Evolutionary conservation across 2,888 invertebrate species (phyloP), one percentile per base, ranked within the genome.

Genomic region (Epinotia nisella): DNA sequence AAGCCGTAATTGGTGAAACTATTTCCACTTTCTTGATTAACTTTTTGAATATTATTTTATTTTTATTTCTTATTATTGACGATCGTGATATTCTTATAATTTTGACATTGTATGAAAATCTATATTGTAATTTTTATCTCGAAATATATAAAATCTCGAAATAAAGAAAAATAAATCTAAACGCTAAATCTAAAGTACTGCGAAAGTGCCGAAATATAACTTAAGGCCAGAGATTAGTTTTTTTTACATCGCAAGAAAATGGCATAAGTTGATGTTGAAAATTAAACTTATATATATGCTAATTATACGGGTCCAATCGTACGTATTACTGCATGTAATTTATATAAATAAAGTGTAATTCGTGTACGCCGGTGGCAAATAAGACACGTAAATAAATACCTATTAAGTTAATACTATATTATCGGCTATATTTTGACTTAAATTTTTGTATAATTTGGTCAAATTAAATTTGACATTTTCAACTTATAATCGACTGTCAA

Each of bases 391-490:
- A 4, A 24, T 64, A n/a, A n/a, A n/a, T n/a, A n/a, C n/a, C n/a
- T n/a, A 69, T 62, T 68, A 64, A 73, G 24, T 59, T 35, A 53
- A 64, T 69, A 73, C 73, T 69, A 73, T 72, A 72, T n/a, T 67
- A 56, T 73, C 39, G 41, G 17, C 55, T 49, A 24, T n/a, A 51
- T 73, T 58, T 55, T 59, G 58, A 49, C 19, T 41, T 51, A 59
- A 62, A 73, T 73, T 73, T 69, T 41, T 21, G 24, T 17, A 41
- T 49, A 69, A 69, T 64, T 69, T 53, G 41, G 19, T 15, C 58
- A 19, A 69, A 73, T 73, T 73, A 73, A 64, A 58, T 69, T 73
- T 73, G 73, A 73, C 73, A 73, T 73, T 73, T 70, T 59, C 61
- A 64, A 68, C 58, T 39, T 58, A 68, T 68, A 68, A 67, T 67